Evolutionary conservation across 2,797 vertebrate species (phyloP), one percentile per base, ranked within the genome.

Genomic region (Etheostoma nigrum): DNA sequence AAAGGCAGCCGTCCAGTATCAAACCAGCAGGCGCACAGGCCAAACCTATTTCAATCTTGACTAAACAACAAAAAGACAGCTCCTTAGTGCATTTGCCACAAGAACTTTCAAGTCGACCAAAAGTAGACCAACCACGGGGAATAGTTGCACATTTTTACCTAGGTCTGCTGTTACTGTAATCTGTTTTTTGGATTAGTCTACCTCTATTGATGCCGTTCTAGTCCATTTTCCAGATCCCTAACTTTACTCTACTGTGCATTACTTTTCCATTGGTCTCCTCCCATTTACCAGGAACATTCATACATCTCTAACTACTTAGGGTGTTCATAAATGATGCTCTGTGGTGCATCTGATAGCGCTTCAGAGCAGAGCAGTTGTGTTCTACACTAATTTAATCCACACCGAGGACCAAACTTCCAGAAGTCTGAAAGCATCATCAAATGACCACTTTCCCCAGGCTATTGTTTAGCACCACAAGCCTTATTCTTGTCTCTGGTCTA

Each of bases 31-130:
- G 23, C 54, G 16, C 33, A 7, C 63, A 1, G 25, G 88, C 86
- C 87, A 88, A 87, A 91, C 86, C 91, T 83, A 81, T 86, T 88
- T 85, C 79, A 86, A 82, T 88, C 84, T 72, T 60, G 70, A 73
- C 88, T 85, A 83, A 91, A 92, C 91, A 90, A 90, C 87, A 76
- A 66, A 81, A 76, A 82, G 88, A 88, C 82, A 76, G 82, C 74
- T 89, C 84, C 82, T 91, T 82, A 88, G 82, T 90, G 81, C 73
- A 48, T 88, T 78, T 68, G 77, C 86, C 87, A 71, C 83, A 78
- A 86, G 74, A 76, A 52, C 81, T 79, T 87, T 90, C 80, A 89
- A 83, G 77, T 64, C 11, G 66, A 89, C 69, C 78, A 78, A 84
- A 84, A 85, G 80, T 71, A 64, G 86, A 88, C 82, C 85, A 72